A percentile compares a stretch with the other conserved stretches of the same genome.
Evolutionary conservation across 2,888 invertebrate species (phyloP).

Genomic region (Scaptomyza cyrtandrae): DNA sequence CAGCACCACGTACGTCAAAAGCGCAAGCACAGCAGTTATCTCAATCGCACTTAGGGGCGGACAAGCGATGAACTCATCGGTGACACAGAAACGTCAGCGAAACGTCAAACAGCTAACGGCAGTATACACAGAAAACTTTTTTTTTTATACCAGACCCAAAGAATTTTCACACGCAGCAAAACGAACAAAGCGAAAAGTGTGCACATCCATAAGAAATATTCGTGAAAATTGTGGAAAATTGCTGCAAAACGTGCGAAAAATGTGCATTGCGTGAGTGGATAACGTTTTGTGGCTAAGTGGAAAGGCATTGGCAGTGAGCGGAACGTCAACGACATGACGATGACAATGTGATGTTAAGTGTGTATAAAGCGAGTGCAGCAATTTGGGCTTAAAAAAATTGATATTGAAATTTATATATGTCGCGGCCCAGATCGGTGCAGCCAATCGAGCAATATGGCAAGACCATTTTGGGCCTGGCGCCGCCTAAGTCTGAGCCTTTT

Average conservation of each 20-base stretch:
- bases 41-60: conserved; percentile 21
- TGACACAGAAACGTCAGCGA: conserved; percentile 75
- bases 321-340: not conserved
- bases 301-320: conserved; percentile 33
- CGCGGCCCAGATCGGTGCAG: conserved; percentile 58
- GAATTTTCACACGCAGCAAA: conserved; percentile 58
- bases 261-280: conserved; percentile 27
- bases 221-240: conserved; percentile 8
- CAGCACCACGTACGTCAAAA: conserved; percentile 41
- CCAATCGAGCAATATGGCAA: conserved; percentile 57
- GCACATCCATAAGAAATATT: not conserved
- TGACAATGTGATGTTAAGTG: conserved; percentile 14
- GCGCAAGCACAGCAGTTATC: conserved; percentile 20
- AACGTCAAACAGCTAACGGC: conserved; percentile 61
- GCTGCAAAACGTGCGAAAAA: conserved; percentile 16
- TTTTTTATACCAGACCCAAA: conserved; percentile 53
- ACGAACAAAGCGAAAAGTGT: conserved; percentile 14
- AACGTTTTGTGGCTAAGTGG: not conserved
- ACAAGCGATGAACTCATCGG: conserved; percentile 55
- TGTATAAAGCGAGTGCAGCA: conserved; percentile 33
- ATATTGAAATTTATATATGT: conserved; percentile 66
- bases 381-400: conserved; percentile 50
- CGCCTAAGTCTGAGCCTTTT: conserved; percentile 67
- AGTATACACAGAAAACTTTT: conserved; percentile 79
- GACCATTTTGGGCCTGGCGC: conserved; percentile 65